phyloP scores from a whole-genome alignment of 1,140 invertebrate species.

The Dendrolimus punctatus region DNA sequence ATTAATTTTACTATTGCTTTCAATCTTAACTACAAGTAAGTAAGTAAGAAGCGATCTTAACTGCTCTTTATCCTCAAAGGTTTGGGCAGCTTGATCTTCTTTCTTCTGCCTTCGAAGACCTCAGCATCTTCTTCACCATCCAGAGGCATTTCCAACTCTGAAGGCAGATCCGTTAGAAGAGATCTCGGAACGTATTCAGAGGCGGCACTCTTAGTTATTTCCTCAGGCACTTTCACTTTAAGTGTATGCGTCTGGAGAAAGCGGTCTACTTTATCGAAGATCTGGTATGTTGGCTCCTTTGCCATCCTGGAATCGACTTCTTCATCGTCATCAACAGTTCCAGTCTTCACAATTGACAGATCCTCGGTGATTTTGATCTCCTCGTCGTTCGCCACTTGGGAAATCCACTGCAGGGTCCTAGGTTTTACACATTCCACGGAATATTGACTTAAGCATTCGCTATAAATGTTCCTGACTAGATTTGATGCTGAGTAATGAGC shows the following conservation, averaged over 20 bases:
- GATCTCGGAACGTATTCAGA: slow-evolving; percentile 77
- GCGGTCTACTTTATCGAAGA: slow-evolving; percentile 77
- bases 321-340: slow-evolving; percentile 54
- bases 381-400: slow-evolving; percentile 76
- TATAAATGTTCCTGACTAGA: slow-evolving; percentile 75
- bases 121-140: slow-evolving; percentile 75
- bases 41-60: slow-evolving; percentile 23
- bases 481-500: slow-evolving; percentile 71
- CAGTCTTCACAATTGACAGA: slow-evolving; percentile 77
- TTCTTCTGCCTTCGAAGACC: slow-evolving; percentile 66
- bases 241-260: slow-evolving; percentile 78
- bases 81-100: slow-evolving; percentile 65
- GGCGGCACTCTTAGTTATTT: slow-evolving; percentile 71
- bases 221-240: slow-evolving; percentile 75
- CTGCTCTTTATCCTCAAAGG: slow-evolving; percentile 65
- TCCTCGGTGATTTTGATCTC: slow-evolving; percentile 82
- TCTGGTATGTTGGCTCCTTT: slow-evolving; percentile 54
- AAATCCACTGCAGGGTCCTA: slow-evolving; percentile 82
- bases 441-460: slow-evolving; percentile 76
- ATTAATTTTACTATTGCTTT: slow-evolving; percentile 3
- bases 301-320: slow-evolving; percentile 47
- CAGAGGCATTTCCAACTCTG: slow-evolving; percentile 79
- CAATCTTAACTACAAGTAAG: not conserved
- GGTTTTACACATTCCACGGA: slow-evolving; percentile 82
- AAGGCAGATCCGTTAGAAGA: slow-evolving; percentile 77